Evolutionary conservation across 2,797 vertebrate species (phyloP).

Genomic region (Periophthalmus magnuspinnatus): DNA sequence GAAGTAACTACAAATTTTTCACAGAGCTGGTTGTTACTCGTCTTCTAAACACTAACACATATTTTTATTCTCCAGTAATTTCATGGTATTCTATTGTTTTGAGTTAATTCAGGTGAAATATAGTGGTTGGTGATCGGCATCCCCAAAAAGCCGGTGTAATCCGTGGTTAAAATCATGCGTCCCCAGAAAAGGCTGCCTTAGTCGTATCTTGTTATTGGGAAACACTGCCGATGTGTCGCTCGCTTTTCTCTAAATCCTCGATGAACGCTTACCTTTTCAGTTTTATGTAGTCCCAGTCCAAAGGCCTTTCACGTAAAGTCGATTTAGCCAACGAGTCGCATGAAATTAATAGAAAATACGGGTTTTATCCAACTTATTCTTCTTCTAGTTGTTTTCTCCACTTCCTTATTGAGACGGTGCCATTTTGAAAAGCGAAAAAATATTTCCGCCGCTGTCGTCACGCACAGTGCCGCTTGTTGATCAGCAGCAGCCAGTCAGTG

Average conservation of each 20-base stretch:
- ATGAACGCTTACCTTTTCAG: constrained; percentile 55
- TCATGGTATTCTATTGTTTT: background rate
- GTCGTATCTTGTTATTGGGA: constrained; percentile 53
- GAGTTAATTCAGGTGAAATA: background rate
- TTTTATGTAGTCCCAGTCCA: constrained; percentile 46
- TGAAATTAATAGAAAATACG: constrained; percentile 43
- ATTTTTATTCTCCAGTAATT: background rate
- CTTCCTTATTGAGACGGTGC: constrained; percentile 79
- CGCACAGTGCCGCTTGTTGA: constrained; percentile 45
- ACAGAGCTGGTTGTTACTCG: background rate
- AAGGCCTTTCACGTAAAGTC: constrained; percentile 19
- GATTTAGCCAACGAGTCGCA: constrained; percentile 31
- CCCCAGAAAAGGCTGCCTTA: constrained; percentile 61
- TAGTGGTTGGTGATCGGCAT: background rate
- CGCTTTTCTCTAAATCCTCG: constrained; percentile 41
- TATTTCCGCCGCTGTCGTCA: constrained; percentile 78
- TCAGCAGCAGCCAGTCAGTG: constrained; percentile 1
- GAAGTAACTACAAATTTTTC: background rate
- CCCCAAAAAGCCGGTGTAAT: constrained; percentile 38
- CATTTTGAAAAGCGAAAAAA: constrained; percentile 80
- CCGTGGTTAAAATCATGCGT: constrained; percentile 51
- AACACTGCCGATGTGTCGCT: constrained; percentile 66
- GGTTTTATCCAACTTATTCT: constrained; percentile 75
- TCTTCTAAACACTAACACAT: background rate
- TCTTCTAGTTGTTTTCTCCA: constrained; percentile 68